Percentiles rank a stretch among this genome's conserved stretches.
Evolutionary conservation across 1,140 invertebrate genomes (phyloP).

Genomic region (Saccostrea echinata): DNA sequence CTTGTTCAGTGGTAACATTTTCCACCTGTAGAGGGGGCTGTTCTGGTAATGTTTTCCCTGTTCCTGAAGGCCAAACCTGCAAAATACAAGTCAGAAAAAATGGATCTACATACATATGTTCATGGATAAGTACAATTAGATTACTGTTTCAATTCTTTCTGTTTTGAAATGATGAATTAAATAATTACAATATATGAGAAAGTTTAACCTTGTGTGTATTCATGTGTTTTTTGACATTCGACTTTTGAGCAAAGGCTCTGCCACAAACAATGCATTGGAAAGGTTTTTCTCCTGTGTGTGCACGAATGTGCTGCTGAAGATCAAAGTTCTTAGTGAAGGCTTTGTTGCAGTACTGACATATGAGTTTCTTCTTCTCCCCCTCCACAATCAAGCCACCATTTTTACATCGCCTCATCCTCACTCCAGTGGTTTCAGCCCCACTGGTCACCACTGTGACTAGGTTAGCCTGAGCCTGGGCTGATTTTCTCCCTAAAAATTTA

Average conservation of each 20-base stretch:
- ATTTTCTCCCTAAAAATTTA: conserved; percentile 63
- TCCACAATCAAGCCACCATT: conserved; percentile 40
- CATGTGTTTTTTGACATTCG: conserved; percentile 97
- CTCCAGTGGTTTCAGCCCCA: conserved; percentile 16
- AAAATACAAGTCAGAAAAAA: conserved; percentile 35
- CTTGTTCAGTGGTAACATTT: background rate
- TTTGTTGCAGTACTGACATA: conserved; percentile 78
- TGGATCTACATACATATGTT: no score
- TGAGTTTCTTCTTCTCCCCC: conserved; percentile 68
- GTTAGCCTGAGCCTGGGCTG: conserved; percentile 67
- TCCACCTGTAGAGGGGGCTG: conserved; percentile 70
- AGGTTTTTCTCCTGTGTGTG: conserved; percentile 85
- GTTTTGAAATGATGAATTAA: background rate
- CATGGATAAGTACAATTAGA: no score
- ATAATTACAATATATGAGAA: background rate
- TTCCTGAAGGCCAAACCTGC: conserved; percentile 80
- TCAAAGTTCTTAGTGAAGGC: conserved; percentile 84
- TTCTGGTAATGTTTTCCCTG: conserved; percentile 78
- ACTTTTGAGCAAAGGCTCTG: conserved; percentile 90
- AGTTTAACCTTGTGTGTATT: conserved; percentile 88
- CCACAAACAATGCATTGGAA: conserved; percentile 83
- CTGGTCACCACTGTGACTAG: conserved; percentile 47
- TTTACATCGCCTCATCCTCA: conserved; percentile 52
- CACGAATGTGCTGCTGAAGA: conserved; percentile 86
- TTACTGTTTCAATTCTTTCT: background rate